Conservation (phyloP, 2,113 vertebrate species). For the Strix uralensis region DNA sequence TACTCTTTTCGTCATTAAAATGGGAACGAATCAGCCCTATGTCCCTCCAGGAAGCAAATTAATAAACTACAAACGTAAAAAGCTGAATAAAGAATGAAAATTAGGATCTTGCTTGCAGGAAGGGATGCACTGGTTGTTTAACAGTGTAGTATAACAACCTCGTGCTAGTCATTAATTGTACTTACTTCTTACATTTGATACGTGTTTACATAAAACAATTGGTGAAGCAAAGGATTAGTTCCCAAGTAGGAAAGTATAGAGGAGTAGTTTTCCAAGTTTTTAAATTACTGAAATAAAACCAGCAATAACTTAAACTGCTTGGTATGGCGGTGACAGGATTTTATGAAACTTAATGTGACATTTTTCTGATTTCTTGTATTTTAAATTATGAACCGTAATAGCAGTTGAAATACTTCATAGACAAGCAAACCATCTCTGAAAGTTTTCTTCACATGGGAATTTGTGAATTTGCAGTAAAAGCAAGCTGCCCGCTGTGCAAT, state of each 20-base stretch:
- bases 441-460: background rate
- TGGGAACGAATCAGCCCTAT: background rate
- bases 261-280: background rate
- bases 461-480: too few species aligned
- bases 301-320: background rate
- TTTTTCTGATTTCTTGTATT: background rate
- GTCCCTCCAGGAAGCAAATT: background rate
- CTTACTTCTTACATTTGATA: background rate
- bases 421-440: background rate
- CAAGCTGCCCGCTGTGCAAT: background rate
- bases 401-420: background rate
- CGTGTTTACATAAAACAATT: background rate
- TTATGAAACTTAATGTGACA: background rate
- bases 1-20: background rate
- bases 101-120: background rate
- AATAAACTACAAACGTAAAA: background rate
- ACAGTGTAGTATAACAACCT: background rate
- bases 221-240: background rate
- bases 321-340: background rate
- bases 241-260: background rate
- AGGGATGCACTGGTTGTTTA: background rate
- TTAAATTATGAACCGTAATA: background rate
- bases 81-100: background rate
- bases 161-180: too few species aligned
- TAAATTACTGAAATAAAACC: background rate